Base-by-base conservation (phyloP, 2,113 vertebrate species). In the Mohoua ochrocephala region DNA sequence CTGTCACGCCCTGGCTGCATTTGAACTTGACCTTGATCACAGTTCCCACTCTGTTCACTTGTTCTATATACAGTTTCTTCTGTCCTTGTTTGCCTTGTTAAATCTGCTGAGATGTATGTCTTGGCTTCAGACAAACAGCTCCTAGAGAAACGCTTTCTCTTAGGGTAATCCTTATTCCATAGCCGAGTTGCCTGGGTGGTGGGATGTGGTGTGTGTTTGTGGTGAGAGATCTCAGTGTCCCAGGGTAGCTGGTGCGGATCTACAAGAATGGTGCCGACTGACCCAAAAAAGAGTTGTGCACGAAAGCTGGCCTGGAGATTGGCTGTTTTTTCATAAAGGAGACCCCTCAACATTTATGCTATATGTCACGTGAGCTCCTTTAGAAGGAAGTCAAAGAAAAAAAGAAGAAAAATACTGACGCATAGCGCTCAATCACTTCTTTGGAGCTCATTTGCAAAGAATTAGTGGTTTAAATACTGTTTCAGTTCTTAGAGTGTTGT, bases 41-140 rank as follows among this genome's bases (percentile, higher is more conserved):
- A 67, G 14, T 74, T 30, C 39, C 2, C 3, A 13, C 28, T 86
- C 35, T 42, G 30, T 69, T 88, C 27, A 16, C 60, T 84, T 93
- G 21, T 84, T 85, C 37, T 31, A 75, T 76, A 37, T 91, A 33
- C 24, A 19, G 39, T 76, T 73, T 77, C 44, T 89, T 91, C 31
- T 86, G 45, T 71, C 63, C 35, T 65, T 93, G 57, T 78, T 85
- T 85, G 67, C 70, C 59, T 89, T 82, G 78, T 35, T 82, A 87
- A 53, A 80, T 74, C 88, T 84, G 37, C 31, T 50, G 70, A 80
- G 57, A 65, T 73, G 24, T 37, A 17, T 45, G 18, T 77, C 33
- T 93, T 88, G 54, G 45, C 85, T 95, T 92, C 80, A 76, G 82
- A 37, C n/a, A 93, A 73, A 73, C 49, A 85, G 8, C 4, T 91